phyloP scores from a whole-genome alignment of 2,113 vertebrate species.

The Actenoides lindsayi region DNA sequence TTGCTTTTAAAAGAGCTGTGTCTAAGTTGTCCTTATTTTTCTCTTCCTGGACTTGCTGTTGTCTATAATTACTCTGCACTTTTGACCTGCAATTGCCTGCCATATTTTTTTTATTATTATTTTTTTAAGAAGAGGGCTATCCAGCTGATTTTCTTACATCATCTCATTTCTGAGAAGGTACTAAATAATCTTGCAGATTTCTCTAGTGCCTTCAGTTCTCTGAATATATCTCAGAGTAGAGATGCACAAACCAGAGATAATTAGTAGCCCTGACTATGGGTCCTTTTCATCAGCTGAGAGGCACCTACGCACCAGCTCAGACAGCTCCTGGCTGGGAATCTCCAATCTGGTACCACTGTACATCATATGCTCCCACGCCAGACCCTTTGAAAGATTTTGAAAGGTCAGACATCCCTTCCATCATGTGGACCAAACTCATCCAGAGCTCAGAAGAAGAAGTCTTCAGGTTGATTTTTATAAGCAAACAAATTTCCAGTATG shows the following conservation, averaged over 20 bases:
- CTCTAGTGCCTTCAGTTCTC: not conserved
- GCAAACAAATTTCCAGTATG: not conserved
- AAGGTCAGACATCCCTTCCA: not conserved
- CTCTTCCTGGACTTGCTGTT: not conserved
- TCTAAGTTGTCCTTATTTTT: not conserved
- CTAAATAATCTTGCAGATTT: not conserved
- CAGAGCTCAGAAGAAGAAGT: not conserved
- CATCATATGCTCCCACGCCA: rapidly evolving
- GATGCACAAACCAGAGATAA: not conserved
- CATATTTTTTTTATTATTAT: not conserved
- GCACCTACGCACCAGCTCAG: not conserved
- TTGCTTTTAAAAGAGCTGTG: not conserved
- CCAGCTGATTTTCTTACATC: not conserved
- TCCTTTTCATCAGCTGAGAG: not conserved
- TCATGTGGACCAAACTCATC: not conserved
- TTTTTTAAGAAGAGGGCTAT: not conserved
- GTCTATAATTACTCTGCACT: not conserved
- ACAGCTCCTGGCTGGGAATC: not conserved
- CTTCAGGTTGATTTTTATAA: not conserved
- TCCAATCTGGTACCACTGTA: not conserved
- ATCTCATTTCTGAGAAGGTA: not conserved
- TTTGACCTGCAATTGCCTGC: not conserved
- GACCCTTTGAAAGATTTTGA: not conserved
- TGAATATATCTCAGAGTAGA: not conserved
- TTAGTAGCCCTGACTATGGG: not conserved